phyloP scores from a whole-genome alignment of 2,797 vertebrate species.

The Euphonia xanthogaster region DNA sequence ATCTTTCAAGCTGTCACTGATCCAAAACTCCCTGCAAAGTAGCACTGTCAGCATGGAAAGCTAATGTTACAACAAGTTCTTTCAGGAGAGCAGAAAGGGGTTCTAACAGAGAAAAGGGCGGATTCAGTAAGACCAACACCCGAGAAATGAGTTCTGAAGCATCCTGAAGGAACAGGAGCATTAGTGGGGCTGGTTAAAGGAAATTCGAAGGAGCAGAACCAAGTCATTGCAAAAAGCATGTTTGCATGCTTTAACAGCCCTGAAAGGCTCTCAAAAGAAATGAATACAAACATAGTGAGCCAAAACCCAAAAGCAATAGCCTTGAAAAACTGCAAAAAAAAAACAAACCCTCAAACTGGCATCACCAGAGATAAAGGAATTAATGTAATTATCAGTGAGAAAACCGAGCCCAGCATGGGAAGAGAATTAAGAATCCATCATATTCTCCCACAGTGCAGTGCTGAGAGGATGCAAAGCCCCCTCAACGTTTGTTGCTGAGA shows the following conservation, averaged over 20 bases:
- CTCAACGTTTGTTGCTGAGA: background rate
- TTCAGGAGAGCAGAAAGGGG: slow-evolving; percentile 7
- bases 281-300: background rate
- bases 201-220: slow-evolving; percentile 8
- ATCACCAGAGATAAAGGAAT: background rate
- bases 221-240: background rate
- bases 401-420: background rate
- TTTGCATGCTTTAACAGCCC: background rate
- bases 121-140: background rate
- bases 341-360: background rate
- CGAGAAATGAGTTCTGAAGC: background rate
- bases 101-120: slow-evolving; percentile 2
- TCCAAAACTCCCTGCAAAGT: slow-evolving; percentile 48
- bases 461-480: background rate
- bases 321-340: background rate
- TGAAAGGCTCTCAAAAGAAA: background rate
- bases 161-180: slow-evolving; percentile 4
- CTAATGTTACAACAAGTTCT: slow-evolving; percentile 3
- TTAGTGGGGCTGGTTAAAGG: background rate
- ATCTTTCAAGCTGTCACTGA: slow-evolving; percentile 41
- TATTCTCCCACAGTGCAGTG: background rate
- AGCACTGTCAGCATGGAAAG: slow-evolving; percentile 37
- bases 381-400: background rate
- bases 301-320: background rate
- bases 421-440: background rate